Base-by-base conservation (phyloP, 1,140 invertebrate species). In the Bombus sylvicola region DNA sequence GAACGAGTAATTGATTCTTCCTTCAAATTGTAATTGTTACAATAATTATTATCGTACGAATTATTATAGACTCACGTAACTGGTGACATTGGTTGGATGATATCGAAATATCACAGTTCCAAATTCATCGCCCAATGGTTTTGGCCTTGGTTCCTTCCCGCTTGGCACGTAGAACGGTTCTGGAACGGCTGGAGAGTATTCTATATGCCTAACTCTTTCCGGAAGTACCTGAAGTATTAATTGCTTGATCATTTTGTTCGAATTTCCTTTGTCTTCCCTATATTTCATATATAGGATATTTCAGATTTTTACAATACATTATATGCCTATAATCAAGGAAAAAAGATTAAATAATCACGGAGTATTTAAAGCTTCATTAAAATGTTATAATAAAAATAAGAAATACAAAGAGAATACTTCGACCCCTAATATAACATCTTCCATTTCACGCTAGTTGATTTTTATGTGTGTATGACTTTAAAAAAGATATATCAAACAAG, bases 21-120 rank as follows among this genome's bases (percentile, higher is more conserved):
- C 4, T 62, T 77, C 25, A 25, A 53, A 59, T 25, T 12, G 1
- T 39, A 62, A 28, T 62, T 34, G 5, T 69, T 43, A 68, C 47
- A n/a, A 31, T 41, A 5, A 31, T 74, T 34, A 31, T 10, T 57
- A 31, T 53, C 69, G 8, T 2, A 39, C 6, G 31, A 77, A 47
- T 43, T 15, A 69, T n/a, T 3, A 15, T 12, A 4, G 18, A 89
- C 86, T 97, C 95, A 99, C 98, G 95, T 99, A 99, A 95, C 98
- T 98, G 10, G 98, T 98, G 69, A 97, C 96, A 91, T 97, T 97
- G 92, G 97, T 97, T 28, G 98, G 98, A 93, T 97, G 97, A 92
- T 99, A 99, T 87, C 98, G 97, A 94, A 97, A 99, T 72, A 99
- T 97, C 34, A 98, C 96, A 13, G 97, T 97, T 39, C 98, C 98